Percentiles rank a stretch among this genome's conserved stretches.
Conservation (phyloP, 1,140 invertebrate genomes). For the Solenopsis invicta region DNA sequence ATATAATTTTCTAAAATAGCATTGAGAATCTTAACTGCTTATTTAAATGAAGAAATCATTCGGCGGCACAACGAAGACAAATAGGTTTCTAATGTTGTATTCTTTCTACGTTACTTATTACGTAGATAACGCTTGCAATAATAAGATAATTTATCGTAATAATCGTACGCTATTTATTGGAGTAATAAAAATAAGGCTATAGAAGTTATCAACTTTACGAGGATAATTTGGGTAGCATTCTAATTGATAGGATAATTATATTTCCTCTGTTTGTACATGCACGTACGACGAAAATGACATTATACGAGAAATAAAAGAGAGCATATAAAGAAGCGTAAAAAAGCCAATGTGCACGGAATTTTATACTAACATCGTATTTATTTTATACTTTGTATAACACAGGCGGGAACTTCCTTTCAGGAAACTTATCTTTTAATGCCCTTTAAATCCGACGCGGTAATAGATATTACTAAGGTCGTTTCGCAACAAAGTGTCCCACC, state of each 20-base stretch:
- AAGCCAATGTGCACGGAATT: conserved; percentile 20
- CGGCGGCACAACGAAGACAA: conserved; percentile 1
- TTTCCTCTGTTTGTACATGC: not conserved
- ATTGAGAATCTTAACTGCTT: not conserved
- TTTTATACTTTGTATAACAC: conserved; percentile 23
- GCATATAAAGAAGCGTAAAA: not conserved
- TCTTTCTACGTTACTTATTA: not conserved
- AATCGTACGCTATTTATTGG: not conserved
- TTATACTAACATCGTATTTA: conserved; percentile 29
- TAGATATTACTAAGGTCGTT: conserved; percentile 60
- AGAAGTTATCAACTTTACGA: not conserved
- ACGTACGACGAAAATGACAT: not conserved
- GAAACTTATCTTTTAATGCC: conserved; percentile 47
- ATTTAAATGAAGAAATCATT: conserved; percentile 5
- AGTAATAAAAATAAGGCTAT: not conserved
- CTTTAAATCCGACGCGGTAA: conserved; percentile 61
- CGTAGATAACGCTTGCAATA: conserved; percentile 1
- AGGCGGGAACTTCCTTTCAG: conserved; percentile 25
- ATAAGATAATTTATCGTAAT: not conserved
- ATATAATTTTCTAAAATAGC: too few relatives aligned
- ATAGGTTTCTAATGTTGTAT: not conserved
- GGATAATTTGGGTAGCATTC: not conserved
- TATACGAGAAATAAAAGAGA: not conserved
- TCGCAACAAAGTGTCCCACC: conserved; percentile 61
- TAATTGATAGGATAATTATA: conserved; percentile 14